phyloP scores from a whole-genome alignment of 92 coral and sea anemone genomes.

The Isaurus tuberculatus region DNA sequence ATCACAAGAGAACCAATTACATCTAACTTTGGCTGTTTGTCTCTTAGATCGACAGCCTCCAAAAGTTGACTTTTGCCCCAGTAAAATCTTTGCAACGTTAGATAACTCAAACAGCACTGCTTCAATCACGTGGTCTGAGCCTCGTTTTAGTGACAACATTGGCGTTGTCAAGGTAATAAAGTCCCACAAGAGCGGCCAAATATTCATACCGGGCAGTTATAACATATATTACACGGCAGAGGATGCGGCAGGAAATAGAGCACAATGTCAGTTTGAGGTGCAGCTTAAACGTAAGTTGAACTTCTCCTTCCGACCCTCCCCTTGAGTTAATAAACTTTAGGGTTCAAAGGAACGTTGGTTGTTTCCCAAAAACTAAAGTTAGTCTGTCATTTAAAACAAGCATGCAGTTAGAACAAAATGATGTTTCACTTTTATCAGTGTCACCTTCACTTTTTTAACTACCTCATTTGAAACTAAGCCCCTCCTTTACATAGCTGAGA shows the following conservation, averaged over 20 bases:
- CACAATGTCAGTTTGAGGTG: conserved; percentile 60
- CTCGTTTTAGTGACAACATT: conserved; percentile 86
- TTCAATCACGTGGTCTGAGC: conserved; percentile 77
- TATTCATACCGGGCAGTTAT: conserved; percentile 54
- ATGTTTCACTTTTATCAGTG: too few species aligned
- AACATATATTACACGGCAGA: conserved; percentile 66
- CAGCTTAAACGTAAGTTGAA: conserved; percentile 67
- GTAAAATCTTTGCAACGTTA: conserved; percentile 44
- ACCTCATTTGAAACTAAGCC: too few species aligned
- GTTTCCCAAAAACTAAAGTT: too few species aligned
- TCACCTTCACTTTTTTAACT: too few species aligned
- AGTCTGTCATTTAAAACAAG: too few species aligned
- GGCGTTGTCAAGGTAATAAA: conserved; percentile 62
- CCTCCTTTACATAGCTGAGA: too few species aligned
- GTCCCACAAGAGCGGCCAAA: conserved; percentile 65
- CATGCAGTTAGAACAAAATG: too few species aligned
- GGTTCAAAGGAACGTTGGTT: too few species aligned
- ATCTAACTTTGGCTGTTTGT: background rate
- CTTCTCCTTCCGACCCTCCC: background rate
- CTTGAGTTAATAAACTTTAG: too few species aligned
- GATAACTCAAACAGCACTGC: conserved; percentile 18
- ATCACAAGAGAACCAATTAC: too few species aligned
- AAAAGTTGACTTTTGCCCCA: conserved; percentile 70
- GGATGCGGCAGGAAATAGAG: conserved; percentile 71
- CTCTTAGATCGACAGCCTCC: conserved; percentile 83